Base-by-base conservation (phyloP, 1,140 invertebrate species). In the Mercenaria mercenaria region DNA sequence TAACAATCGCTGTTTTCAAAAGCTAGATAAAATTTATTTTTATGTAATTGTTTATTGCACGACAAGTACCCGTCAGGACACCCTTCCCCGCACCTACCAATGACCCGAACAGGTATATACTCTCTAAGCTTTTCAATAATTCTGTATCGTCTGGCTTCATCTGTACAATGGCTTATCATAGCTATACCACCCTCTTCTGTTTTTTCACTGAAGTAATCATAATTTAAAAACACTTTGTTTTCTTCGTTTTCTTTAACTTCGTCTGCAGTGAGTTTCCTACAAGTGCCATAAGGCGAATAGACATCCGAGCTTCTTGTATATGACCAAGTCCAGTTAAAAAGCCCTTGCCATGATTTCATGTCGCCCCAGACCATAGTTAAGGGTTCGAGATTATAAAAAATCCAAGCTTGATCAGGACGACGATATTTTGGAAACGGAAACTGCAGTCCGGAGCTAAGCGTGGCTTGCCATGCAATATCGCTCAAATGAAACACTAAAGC, bases 11-110 rank as follows among this genome's bases (percentile, higher is more conserved):
- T 94, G 89, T 95, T 95, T 90, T 95, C 95, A 82, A 95, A 94
- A 13, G 95, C 91, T 37, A 95, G 87, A 81, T 94, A 99, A 96
- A 99, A 99, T 95, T 99, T 99, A 96, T 99, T 99, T 79, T 32
- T 37, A 34, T 99, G 83, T 72, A 88, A 86, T 47, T 92, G 43
- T 0, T 88, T 81, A 72, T 93, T 91, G 29, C 80, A 82, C 69
- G 91, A 92, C 43, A 90, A 82, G 15, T 91, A 91, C 43, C 92
- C 92, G 39, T 90, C 85, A 37, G 91, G 91, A 8, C 83, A 56
- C 59, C 26, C 88, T 10, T 61, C 89, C 2, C 89, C 88, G 59
- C 92, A 92, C 37, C 67, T 72, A 23, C 92, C 92, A 47, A 91
- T 90, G 8, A 91, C 72, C 67, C 52, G 98, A 0, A 77, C 88